phyloP scores from a whole-genome alignment of 2,113 vertebrate genomes.

The Actenoides lindsayi region DNA sequence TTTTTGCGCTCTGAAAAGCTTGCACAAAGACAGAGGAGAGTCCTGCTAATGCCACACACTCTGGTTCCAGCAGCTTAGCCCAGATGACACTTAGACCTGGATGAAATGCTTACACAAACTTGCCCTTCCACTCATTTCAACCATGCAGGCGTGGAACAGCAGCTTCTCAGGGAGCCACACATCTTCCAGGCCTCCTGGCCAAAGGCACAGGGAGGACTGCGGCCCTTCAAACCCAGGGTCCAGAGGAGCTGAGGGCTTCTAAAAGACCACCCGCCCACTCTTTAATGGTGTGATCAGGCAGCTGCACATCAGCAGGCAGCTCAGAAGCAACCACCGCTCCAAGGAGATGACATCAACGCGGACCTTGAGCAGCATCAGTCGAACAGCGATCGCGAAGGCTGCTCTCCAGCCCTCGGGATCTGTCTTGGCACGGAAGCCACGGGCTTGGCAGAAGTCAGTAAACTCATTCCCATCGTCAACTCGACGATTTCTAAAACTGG shows the following conservation, averaged over 20 bases:
- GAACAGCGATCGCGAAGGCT: background rate
- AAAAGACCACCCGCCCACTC: background rate
- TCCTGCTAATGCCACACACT: background rate
- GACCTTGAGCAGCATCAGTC: background rate
- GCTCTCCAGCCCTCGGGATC: background rate
- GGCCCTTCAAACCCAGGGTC: background rate
- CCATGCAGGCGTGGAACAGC: background rate
- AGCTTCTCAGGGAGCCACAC: background rate
- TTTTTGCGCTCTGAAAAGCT: slow-evolving; percentile 1
- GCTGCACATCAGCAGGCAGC: background rate
- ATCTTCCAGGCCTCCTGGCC: background rate
- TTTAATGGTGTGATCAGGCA: background rate
- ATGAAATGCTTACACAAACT: background rate
- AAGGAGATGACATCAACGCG: background rate
- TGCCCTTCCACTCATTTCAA: background rate
- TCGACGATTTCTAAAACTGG: slow-evolving; percentile 22
- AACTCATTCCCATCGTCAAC: slow-evolving; percentile 18
- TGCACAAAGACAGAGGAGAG: background rate
- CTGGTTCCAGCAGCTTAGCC: background rate
- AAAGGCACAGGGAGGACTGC: background rate
- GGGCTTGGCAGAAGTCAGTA: slow-evolving; percentile 22
- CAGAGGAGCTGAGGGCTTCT: background rate
- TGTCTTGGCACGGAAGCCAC: background rate
- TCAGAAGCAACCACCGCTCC: background rate
- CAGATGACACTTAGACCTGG: background rate